A percentile compares a stretch with the other conserved stretches of the same genome.
Evolutionary conservation across 2,797 vertebrate genomes (phyloP).

Genomic region (Acipenser ruthenus): DNA sequence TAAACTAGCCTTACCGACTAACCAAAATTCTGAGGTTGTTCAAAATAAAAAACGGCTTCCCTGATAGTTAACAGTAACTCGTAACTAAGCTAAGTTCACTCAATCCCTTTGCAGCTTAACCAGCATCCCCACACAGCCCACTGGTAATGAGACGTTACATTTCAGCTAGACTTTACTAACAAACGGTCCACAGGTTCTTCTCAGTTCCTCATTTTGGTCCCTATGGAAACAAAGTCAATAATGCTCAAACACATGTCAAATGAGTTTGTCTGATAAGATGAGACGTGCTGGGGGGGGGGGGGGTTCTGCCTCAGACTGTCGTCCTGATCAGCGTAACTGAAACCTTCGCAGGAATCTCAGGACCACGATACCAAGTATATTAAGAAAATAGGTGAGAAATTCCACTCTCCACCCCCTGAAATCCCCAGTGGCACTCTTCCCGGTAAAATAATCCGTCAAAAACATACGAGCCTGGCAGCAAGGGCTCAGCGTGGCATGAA

Average conservation of each 20-base stretch:
- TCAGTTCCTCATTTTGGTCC: slow-evolving; percentile 28
- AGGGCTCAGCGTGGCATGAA: too few relatives aligned
- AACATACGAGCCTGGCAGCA: background rate
- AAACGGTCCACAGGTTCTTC: slow-evolving; percentile 33
- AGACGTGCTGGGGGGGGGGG: slow-evolving; percentile 18
- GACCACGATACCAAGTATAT: slow-evolving; percentile 23
- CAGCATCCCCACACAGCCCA: slow-evolving; percentile 9
- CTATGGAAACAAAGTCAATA: slow-evolving; percentile 50
- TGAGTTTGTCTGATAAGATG: background rate
- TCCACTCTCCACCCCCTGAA: slow-evolving; percentile 29
- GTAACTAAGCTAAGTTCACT: too few relatives aligned
- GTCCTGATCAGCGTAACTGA: slow-evolving; percentile 42
- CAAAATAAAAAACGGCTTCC: too few relatives aligned
- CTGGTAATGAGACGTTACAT: slow-evolving; percentile 26
- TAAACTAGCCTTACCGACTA: too few relatives aligned
- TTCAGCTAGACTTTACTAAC: slow-evolving; percentile 49
- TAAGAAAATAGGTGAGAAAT: slow-evolving; percentile 50
- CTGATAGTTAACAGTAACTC: too few relatives aligned
- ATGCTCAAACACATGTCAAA: slow-evolving; percentile 44
- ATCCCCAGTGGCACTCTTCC: slow-evolving; percentile 28
- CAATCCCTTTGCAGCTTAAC: too few relatives aligned
- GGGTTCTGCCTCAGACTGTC: slow-evolving; percentile 22
- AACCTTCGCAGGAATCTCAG: slow-evolving; percentile 38
- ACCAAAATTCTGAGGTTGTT: too few relatives aligned
- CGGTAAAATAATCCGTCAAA: slow-evolving; percentile 39